A percentile compares a stretch with the other conserved stretches of the same genome.
phyloP scores from a whole-genome alignment of 2,797 vertebrate genomes.

The Gambusia yucatana region DNA sequence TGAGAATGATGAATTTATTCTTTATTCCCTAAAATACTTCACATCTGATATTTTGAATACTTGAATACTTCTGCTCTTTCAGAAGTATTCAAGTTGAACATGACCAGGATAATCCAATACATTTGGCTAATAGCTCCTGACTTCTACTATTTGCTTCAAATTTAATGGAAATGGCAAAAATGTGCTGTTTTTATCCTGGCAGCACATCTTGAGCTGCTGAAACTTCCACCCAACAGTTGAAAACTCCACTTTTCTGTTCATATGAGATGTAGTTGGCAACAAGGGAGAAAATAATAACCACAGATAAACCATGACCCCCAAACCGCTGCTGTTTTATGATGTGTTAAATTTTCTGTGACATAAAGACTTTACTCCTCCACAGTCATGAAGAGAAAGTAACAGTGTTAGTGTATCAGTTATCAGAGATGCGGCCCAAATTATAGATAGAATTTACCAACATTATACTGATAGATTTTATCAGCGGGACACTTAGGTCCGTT shows the following conservation, averaged over 20 bases:
- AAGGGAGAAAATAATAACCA: conserved; percentile 45
- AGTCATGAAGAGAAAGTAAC: conserved; percentile 56
- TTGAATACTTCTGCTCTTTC: neutral
- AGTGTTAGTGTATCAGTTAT: conserved; percentile 58
- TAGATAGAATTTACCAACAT: conserved; percentile 16
- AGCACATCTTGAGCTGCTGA: conserved; percentile 36
- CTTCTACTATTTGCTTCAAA: neutral
- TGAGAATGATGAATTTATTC: neutral
- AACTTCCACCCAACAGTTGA: conserved; percentile 40
- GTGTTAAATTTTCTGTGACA: conserved; percentile 77
- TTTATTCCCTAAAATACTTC: neutral
- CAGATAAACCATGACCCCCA: conserved; percentile 44
- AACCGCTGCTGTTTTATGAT: conserved; percentile 57
- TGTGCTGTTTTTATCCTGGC: neutral
- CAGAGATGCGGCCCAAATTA: conserved; percentile 35
- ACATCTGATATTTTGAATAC: neutral
- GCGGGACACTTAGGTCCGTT: too few relatives aligned
- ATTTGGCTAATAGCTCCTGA: neutral
- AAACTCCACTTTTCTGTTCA: conserved; percentile 38
- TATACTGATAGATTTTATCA: too few relatives aligned
- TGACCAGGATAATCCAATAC: neutral
- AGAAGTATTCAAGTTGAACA: neutral
- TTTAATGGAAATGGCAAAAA: neutral
- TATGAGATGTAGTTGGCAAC: conserved; percentile 53
- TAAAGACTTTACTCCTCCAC: conserved; percentile 51